phyloP scores from a whole-genome alignment of 2,888 invertebrate species.

The Drosophila tripunctata region DNA sequence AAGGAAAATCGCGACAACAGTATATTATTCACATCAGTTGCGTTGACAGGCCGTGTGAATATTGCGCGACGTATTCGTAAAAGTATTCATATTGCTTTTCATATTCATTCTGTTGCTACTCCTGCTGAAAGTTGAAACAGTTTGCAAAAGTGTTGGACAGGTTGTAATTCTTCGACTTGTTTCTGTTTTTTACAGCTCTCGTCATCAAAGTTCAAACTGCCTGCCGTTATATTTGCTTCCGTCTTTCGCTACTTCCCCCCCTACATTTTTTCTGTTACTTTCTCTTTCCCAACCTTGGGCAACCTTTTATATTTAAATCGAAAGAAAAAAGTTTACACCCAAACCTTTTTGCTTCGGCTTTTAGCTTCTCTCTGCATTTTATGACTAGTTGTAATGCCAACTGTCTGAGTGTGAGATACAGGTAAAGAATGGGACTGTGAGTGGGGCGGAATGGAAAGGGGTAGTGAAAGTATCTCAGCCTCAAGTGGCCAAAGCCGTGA shows the following conservation, averaged over 20 bases:
- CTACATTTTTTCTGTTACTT: not conserved
- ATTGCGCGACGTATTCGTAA: constrained; percentile 2
- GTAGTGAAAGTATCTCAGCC: constrained; percentile 44
- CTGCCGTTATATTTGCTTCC: constrained; percentile 47
- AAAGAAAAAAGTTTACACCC: constrained; percentile 48
- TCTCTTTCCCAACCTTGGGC: not conserved
- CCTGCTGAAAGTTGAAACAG: constrained; percentile 8
- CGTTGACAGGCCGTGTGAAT: constrained; percentile 28
- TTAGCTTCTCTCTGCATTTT: constrained; percentile 52
- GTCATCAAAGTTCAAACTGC: constrained; percentile 77
- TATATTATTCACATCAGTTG: constrained; percentile 32
- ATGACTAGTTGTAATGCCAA: constrained; percentile 65
- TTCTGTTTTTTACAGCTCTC: constrained; percentile 53
- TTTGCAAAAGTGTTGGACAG: constrained; percentile 36
- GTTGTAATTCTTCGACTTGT: constrained; percentile 19
- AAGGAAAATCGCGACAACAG: constrained; percentile 28
- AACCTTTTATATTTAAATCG: constrained; percentile 71
- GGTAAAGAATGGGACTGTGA: not conserved
- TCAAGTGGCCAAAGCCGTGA: constrained; percentile 46
- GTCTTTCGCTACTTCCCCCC: not conserved
- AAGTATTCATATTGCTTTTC: not conserved
- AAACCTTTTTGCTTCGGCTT: constrained; percentile 24
- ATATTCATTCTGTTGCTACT: constrained; percentile 5
- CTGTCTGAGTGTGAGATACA: constrained; percentile 24
- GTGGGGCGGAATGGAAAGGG: not conserved